Base-by-base conservation (phyloP, 2,113 vertebrate genomes). In the Albula goreensis region DNA sequence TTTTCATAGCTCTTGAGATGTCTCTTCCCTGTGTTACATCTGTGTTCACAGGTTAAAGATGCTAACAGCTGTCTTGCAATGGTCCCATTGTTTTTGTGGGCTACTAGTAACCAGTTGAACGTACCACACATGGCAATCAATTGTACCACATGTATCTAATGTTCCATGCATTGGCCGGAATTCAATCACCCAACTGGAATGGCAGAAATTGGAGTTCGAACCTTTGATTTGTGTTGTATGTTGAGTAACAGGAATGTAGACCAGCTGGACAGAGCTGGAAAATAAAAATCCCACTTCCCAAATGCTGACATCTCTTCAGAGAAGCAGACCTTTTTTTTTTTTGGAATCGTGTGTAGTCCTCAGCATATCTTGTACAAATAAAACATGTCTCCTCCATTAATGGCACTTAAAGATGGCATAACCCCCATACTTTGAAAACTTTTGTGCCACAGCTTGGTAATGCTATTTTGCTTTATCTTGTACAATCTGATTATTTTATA, bases 21-120 rank as follows among this genome's bases (percentile, higher is more conserved):
- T 80, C 82, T 82, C 85, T 80, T 53, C 85, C 8, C 41, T 66
- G 4, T 66, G 22, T 31, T 50, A 85, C 81, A 79, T 63, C 11
- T 78, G 66, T 77, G 48, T 84, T 19, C 82, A 83, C 82, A 31
- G 8, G 53, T 50, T 19, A 31, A 52, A 51, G 8, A 78, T 7
- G 11, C 11, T 82, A 82, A n/a, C 81, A 48, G 22, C 77, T 84
- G 56, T 84, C 9, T 52, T 77, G 50, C 22, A 56, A 11, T 49
- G 41, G 25, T 85, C 49, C 50, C 49, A 8, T 9, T 78, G 22
- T 78, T 57, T 85, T 85, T 81, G 22, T 81, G 41, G n/a, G 49
- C 77, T 0, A 56, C 63, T 57, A 70, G 83, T 9, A 41, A 41
- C 6, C 31, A 41, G 48, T 12, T 50, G 78, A 50, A 79, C 31